Conservation (phyloP, 2,113 vertebrate genomes). For the Poeciliopsis prolifica region DNA sequence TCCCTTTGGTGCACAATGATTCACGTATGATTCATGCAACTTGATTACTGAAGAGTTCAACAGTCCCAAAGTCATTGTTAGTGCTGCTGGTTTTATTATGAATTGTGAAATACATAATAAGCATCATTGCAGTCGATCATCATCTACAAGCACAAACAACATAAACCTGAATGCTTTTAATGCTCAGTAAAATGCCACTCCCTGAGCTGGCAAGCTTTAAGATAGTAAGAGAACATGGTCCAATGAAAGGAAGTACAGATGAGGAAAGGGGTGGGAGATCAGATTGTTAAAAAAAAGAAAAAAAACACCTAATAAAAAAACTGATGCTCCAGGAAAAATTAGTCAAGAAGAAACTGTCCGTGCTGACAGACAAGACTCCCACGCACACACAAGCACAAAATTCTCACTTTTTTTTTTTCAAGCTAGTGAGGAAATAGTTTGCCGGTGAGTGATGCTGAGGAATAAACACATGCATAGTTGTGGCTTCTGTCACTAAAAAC, state of each 20-base stretch:
- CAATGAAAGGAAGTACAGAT: background rate
- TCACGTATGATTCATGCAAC: background rate
- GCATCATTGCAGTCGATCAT: background rate
- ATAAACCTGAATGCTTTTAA: background rate
- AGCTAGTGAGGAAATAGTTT: slow-evolving; percentile 30
- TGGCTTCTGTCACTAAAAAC: slow-evolving; percentile 64
- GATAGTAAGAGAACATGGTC: background rate
- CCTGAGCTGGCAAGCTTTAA: background rate
- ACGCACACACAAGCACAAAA: slow-evolving; percentile 10
- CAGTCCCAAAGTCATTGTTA: slow-evolving; percentile 1
- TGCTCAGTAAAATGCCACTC: background rate
- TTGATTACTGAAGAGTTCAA: background rate
- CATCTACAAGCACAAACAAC: background rate
- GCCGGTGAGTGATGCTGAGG: slow-evolving; percentile 40
- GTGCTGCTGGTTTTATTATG: background rate
- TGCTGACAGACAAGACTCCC: slow-evolving; percentile 2
- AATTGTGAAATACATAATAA: slow-evolving; percentile 4
- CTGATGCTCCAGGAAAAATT: background rate
- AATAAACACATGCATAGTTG: slow-evolving; percentile 67
- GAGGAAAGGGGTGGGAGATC: no score
- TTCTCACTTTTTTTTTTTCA: slow-evolving; percentile 27
- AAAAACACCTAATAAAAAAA: no score
- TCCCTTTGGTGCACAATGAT: background rate
- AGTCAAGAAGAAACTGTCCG: slow-evolving; percentile 26
- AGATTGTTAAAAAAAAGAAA: background rate